A percentile compares a stretch with the other conserved stretches of the same genome.
phyloP scores from a whole-genome alignment of 2,888 invertebrate genomes.

The Tholera decimalis region DNA sequence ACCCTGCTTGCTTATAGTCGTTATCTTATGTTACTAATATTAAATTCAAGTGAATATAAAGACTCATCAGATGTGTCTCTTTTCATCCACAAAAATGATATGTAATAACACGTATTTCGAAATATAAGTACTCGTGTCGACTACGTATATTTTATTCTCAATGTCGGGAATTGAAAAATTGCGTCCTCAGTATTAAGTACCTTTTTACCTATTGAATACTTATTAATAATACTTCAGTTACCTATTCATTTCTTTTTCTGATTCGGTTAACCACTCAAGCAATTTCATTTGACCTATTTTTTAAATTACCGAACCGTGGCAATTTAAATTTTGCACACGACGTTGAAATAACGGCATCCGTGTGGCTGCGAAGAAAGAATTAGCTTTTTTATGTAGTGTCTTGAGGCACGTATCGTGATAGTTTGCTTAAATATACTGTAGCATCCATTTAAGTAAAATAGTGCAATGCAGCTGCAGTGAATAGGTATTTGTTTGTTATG shows the following conservation, averaged over 20 bases:
- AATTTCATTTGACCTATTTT: constrained; percentile 35
- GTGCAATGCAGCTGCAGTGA: neutral
- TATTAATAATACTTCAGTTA: constrained; percentile 16
- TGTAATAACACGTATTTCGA: neutral
- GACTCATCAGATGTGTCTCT: neutral
- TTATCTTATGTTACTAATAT: neutral
- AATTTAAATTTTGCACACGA: constrained; percentile 11
- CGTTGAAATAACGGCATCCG: constrained; percentile 8
- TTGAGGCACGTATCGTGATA: neutral
- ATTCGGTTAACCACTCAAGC: constrained; percentile 5
- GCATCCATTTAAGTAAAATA: neutral
- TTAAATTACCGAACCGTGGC: neutral
- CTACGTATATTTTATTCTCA: neutral
- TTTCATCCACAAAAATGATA: neutral
- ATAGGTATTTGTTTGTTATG: neutral
- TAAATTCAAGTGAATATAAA: neutral
- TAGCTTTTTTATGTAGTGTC: neutral
- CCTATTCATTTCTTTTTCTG: constrained; percentile 19
- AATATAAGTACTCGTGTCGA: too few relatives aligned
- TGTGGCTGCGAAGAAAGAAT: neutral
- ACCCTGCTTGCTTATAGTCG: neutral
- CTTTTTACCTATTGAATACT: constrained; percentile 30
- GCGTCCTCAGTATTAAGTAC: neutral
- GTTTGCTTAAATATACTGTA: neutral
- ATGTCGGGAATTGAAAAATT: neutral